These are phyloP conservation scores for Hirtodrosophila trivittata DNA, from an alignment of 2,888 invertebrate genomes.

Conservation along the genomic window DNA sequence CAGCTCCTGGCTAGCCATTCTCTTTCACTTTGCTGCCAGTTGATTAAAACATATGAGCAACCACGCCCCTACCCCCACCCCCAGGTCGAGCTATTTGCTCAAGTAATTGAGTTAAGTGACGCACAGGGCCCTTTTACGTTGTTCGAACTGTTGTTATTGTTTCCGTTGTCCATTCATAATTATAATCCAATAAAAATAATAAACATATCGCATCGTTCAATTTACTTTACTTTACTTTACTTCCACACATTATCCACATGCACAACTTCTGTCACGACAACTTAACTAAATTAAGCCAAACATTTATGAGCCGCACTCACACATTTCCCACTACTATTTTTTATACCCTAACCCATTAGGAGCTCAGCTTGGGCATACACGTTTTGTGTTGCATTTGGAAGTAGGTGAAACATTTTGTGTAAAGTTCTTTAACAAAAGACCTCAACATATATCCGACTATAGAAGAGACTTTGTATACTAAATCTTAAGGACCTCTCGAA, in stretches of 20 bases:
- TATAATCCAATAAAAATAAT: constrained; percentile 79
- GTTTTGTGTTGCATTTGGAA: too few relatives aligned
- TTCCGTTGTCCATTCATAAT: constrained; percentile 57
- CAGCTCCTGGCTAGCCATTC: not conserved
- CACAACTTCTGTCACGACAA: constrained; percentile 69
- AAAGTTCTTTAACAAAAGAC: too few relatives aligned
- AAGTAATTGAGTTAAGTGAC: constrained; percentile 71
- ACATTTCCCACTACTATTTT: constrained; percentile 8
- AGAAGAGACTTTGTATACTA: too few relatives aligned
- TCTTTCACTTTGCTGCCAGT: constrained; percentile 9
- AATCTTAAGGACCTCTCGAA: too few relatives aligned
- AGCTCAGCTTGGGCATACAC: constrained; percentile 10
- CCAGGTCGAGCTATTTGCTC: constrained; percentile 42
- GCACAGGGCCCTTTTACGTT: constrained; percentile 30
- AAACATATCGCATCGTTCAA: constrained; percentile 75
- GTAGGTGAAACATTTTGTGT: too few relatives aligned
- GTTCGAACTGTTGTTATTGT: constrained; percentile 21
- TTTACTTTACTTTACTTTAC: constrained; percentile 48
- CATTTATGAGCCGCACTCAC: constrained; percentile 51
- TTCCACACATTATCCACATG: constrained; percentile 57
- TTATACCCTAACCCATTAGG: too few relatives aligned
- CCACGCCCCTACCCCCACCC: constrained; percentile 1
- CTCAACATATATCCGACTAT: too few relatives aligned
- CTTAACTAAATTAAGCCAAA: constrained; percentile 77
- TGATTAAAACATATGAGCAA: constrained; percentile 56